Percentiles rank a stretch among this genome's conserved stretches.
Conservation (phyloP, 2,888 invertebrate species). For the Phortica magna region DNA sequence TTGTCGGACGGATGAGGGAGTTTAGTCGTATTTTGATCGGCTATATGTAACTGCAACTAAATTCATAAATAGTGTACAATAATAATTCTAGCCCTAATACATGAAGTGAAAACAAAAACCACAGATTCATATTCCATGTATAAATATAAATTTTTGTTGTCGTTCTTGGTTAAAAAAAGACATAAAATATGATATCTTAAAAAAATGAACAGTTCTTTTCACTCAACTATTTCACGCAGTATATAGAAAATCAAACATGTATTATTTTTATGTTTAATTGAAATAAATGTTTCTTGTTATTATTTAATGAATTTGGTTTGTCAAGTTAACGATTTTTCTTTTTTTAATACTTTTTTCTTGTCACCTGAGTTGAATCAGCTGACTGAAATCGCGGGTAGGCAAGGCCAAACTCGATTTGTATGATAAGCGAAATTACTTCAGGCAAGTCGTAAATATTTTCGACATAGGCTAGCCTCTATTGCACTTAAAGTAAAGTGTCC, state of each 20-base stretch:
- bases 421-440: too few species aligned
- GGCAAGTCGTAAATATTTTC: too few species aligned
- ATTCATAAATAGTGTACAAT: conserved; percentile 33
- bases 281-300: conserved; percentile 33
- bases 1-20: too few species aligned
- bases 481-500: too few species aligned
- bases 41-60: conserved; percentile 18
- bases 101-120: conserved; percentile 46
- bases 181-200: conserved; percentile 24
- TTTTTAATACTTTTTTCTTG: conserved; percentile 33
- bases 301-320: conserved; percentile 16
- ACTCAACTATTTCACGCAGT: conserved; percentile 14
- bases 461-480: too few species aligned
- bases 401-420: neutral
- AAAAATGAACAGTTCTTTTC: conserved; percentile 29
- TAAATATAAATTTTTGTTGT: conserved; percentile 63
- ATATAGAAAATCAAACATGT: conserved; percentile 21
- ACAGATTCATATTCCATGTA: conserved; percentile 65
- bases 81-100: conserved; percentile 16
- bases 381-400: conserved; percentile 34
- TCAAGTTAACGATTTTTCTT: neutral
- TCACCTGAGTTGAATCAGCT: conserved; percentile 34
- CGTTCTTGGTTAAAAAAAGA: conserved; percentile 43
- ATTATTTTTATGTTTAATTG: conserved; percentile 35
- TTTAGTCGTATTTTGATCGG: neutral